Percentiles rank a stretch among this genome's conserved stretches.
Conservation (phyloP, 2,113 vertebrate species). For the Campylomormyrus tamandua region DNA sequence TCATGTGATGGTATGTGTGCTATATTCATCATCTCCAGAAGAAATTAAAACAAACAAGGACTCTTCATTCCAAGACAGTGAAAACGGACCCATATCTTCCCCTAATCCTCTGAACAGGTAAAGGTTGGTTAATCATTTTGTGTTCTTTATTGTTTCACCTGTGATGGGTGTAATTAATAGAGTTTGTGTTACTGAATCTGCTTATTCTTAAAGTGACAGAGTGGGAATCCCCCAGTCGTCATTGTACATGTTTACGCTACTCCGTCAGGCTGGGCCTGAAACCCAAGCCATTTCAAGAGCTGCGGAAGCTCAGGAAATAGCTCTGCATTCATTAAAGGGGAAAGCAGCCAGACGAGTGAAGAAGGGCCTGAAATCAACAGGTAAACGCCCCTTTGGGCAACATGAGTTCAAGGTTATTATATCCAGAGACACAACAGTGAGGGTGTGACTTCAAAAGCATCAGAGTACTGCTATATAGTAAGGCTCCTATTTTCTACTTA, state of each 20-base stretch:
- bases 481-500: neutral
- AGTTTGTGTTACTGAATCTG: neutral
- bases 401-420: neutral
- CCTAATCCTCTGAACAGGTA: constrained; percentile 51
- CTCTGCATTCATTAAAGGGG: constrained; percentile 51
- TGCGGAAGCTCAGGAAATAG: constrained; percentile 72
- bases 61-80: constrained; percentile 47
- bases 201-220: constrained; percentile 38
- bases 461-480: neutral
- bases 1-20: neutral
- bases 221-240: constrained; percentile 36
- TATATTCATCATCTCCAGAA: constrained; percentile 23
- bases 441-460: neutral
- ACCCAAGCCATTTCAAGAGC: constrained; percentile 56
- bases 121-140: neutral
- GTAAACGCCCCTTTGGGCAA: constrained; percentile 46
- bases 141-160: neutral
- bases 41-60: constrained; percentile 39
- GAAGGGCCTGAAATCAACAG: constrained; percentile 42
- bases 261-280: constrained; percentile 56
- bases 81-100: constrained; percentile 43
- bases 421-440: neutral
- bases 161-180: neutral
- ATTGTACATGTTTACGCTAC: constrained; percentile 50
- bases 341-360: constrained; percentile 42